These are phyloP conservation scores for Scaptomyza hsui DNA, from an alignment of 1,140 invertebrate genomes.

Conservation along the genomic window DNA sequence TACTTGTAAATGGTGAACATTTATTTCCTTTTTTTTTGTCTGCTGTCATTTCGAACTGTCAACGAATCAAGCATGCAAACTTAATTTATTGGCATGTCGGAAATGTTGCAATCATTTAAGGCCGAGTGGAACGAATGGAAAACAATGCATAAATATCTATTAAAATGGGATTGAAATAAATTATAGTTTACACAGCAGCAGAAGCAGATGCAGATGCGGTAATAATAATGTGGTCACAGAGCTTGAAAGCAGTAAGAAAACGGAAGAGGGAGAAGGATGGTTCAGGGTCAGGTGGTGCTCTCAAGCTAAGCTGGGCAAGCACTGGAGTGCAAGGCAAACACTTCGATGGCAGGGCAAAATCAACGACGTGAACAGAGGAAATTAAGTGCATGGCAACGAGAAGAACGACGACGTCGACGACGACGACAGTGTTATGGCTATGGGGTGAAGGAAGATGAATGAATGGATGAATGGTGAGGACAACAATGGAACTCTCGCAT, in stretches of 20 bases:
- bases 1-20: conserved; percentile 4
- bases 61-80: conserved; percentile 48
- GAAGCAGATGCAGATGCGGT: background rate
- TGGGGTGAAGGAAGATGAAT: background rate
- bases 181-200: conserved; percentile 49
- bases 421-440: background rate
- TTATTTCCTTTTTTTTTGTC: conserved; percentile 12
- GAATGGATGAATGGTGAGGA: conserved; percentile 10
- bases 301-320: conserved; percentile 32
- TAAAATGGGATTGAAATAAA: conserved; percentile 76
- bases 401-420: conserved; percentile 7
- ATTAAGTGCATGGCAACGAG: conserved; percentile 66
- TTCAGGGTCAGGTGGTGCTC: conserved; percentile 36
- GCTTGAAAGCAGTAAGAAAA: background rate
- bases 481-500: conserved; percentile 60
- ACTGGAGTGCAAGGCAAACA: conserved; percentile 70
- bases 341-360: conserved; percentile 56
- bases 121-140: conserved; percentile 47
- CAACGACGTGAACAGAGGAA: conserved; percentile 67
- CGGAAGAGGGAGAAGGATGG: background rate
- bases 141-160: conserved; percentile 79
- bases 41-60: conserved; percentile 44
- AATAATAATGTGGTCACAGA: conserved; percentile 18
- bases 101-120: conserved; percentile 61
- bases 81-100: conserved; percentile 63